Evolutionary conservation across 2,888 invertebrate species (phyloP).

Genomic region (Apodemia mormo): DNA sequence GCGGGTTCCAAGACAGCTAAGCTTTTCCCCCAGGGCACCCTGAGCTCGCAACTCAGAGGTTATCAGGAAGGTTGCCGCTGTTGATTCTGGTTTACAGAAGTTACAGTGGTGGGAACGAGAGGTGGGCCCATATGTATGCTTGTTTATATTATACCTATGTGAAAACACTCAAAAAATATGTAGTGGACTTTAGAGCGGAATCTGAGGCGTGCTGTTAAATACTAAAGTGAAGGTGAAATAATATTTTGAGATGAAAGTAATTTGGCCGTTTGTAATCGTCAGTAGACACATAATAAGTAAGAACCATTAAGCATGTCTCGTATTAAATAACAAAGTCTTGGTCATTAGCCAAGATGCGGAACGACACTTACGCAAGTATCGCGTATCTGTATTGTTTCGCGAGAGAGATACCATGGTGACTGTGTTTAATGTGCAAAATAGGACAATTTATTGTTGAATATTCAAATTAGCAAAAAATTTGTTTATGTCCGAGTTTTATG

Average conservation of each 20-base stretch:
- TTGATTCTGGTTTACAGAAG: too few relatives aligned
- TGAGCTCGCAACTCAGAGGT: too few relatives aligned
- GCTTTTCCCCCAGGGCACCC: too few relatives aligned
- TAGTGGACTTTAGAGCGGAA: too few relatives aligned
- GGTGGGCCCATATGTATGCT: too few relatives aligned
- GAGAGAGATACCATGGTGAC: background rate
- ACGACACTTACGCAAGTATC: conserved; percentile 21
- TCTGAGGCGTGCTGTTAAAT: too few relatives aligned
- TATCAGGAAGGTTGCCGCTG: too few relatives aligned
- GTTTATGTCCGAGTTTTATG: too few relatives aligned
- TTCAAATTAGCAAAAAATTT: background rate
- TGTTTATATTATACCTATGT: too few relatives aligned
- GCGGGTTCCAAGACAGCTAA: too few relatives aligned
- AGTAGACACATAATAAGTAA: conserved; percentile 12
- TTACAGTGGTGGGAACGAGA: too few relatives aligned
- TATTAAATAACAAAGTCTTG: conserved; percentile 22
- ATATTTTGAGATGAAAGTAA: background rate
- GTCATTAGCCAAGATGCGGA: conserved; percentile 26
- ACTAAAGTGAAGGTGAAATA: background rate
- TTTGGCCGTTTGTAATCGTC: background rate
- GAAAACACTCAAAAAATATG: too few relatives aligned
- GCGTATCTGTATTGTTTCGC: conserved; percentile 8
- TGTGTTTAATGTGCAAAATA: background rate
- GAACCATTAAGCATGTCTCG: conserved; percentile 10
- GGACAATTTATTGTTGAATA: background rate